Conservation (phyloP, 2,113 vertebrate genomes). For the Macaca nemestrina region DNA sequence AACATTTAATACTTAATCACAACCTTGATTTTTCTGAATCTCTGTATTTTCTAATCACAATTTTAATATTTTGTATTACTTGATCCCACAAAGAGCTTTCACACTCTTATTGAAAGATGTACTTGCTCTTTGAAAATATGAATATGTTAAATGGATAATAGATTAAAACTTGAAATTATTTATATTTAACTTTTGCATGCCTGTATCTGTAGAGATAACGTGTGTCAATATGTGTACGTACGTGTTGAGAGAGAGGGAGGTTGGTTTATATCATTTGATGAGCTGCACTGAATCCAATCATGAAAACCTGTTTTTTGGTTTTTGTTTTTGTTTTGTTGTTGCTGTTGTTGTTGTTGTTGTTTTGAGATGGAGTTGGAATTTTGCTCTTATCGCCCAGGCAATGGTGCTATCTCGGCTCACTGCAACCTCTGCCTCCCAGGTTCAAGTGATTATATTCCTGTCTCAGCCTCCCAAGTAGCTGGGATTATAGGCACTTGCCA, state of each 20-base stretch:
- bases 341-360: no score
- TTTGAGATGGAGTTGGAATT: no score
- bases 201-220: neutral
- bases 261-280: neutral
- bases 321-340: no score
- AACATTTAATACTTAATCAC: neutral
- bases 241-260: neutral
- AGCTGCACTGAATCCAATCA: neutral
- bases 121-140: neutral
- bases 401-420: no score
- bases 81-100: neutral
- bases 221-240: neutral
- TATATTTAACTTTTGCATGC: neutral
- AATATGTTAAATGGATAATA: neutral
- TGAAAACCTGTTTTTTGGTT: no score
- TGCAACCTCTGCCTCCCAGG: no score
- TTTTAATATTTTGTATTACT: neutral
- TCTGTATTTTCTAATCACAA: neutral
- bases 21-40: neutral
- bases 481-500: no score
- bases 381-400: no score
- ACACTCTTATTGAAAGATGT: neutral
- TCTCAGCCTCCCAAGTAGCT: no score
- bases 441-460: no score
- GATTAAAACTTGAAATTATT: neutral